These are phyloP conservation scores for Yponomeuta plumbellus DNA, from an alignment of 2,888 invertebrate genomes.

Conservation along the genomic window DNA sequence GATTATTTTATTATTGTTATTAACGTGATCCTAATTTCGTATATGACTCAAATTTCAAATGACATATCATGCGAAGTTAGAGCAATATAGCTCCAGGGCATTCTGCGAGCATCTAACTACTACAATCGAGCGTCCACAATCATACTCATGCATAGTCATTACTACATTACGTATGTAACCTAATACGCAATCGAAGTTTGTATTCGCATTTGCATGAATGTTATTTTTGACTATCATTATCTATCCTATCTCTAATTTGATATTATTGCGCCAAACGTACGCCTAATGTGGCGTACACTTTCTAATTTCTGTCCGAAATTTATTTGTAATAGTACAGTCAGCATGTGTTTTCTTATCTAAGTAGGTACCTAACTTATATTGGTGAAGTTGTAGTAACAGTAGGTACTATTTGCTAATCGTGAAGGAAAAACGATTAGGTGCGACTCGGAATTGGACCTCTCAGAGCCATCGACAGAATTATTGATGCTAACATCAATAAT, in stretches of 20 bases:
- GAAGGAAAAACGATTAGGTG: too few relatives aligned
- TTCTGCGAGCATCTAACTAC: not conserved
- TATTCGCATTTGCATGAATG: conserved; percentile 47
- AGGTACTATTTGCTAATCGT: too few relatives aligned
- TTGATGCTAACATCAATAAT: too few relatives aligned
- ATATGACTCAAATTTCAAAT: not conserved
- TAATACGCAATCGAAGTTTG: conserved; percentile 44
- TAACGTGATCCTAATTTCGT: too few relatives aligned
- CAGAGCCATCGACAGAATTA: too few relatives aligned
- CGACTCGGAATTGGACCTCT: too few relatives aligned
- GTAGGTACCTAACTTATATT: too few relatives aligned
- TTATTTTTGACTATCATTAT: conserved; percentile 46
- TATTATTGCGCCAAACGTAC: conserved; percentile 30
- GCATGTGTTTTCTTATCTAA: too few relatives aligned
- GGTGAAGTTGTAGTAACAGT: too few relatives aligned
- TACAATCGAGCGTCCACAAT: not conserved
- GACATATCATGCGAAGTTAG: not conserved
- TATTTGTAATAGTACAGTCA: not conserved
- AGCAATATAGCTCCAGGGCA: not conserved
- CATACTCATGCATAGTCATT: conserved; percentile 10
- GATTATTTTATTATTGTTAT: too few relatives aligned
- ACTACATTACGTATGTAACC: conserved; percentile 29
- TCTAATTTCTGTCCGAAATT: conserved; percentile 36
- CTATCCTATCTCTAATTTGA: conserved; percentile 27
- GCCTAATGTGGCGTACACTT: conserved; percentile 42